phyloP scores from a whole-genome alignment of 2,888 invertebrate genomes.

The Drosophila imparisetae region DNA sequence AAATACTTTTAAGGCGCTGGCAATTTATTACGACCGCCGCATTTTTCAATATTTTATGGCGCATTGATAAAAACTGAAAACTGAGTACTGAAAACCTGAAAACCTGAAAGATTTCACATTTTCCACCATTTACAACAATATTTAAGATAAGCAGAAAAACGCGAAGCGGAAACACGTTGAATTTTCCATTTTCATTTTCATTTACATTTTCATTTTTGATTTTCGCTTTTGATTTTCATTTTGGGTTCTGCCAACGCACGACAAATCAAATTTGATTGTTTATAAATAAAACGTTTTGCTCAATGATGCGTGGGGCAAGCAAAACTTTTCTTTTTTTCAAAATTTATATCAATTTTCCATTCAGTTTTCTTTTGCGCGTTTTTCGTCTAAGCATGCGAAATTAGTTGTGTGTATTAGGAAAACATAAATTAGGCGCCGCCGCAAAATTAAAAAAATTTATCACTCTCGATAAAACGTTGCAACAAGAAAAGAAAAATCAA shows the following conservation, averaged over 20 bases:
- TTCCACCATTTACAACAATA: slow-evolving; percentile 1
- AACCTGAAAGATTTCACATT: slow-evolving; percentile 1
- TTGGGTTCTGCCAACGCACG: slow-evolving; percentile 51
- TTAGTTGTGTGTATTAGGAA: slow-evolving; percentile 72
- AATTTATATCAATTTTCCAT: slow-evolving; percentile 9
- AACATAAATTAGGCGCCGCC: slow-evolving; percentile 71
- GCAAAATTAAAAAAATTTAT: slow-evolving; percentile 72
- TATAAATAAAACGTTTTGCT: slow-evolving; percentile 80
- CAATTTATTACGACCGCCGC: slow-evolving; percentile 67
- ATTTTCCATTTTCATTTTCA: slow-evolving; percentile 8
- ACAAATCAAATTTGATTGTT: slow-evolving; percentile 81
- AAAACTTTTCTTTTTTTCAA: slow-evolving; percentile 8
- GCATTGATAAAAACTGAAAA: slow-evolving; percentile 36
- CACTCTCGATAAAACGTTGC: slow-evolving; percentile 65
- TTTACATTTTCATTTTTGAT: background rate
- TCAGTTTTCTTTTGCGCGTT: slow-evolving; percentile 7
- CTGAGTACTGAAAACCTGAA: background rate
- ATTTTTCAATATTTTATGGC: slow-evolving; percentile 73
- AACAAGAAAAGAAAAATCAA: slow-evolving; percentile 23
- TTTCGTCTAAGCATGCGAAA: slow-evolving; percentile 61
- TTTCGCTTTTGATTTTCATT: slow-evolving; percentile 21
- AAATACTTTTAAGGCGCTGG: slow-evolving; percentile 71
- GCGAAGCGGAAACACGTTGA: slow-evolving; percentile 52
- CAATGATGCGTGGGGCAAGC: slow-evolving; percentile 56
- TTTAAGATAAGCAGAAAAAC: slow-evolving; percentile 16